Base-by-base conservation (phyloP, 2,888 invertebrate genomes). In the Siphonodentalium dalli region DNA sequence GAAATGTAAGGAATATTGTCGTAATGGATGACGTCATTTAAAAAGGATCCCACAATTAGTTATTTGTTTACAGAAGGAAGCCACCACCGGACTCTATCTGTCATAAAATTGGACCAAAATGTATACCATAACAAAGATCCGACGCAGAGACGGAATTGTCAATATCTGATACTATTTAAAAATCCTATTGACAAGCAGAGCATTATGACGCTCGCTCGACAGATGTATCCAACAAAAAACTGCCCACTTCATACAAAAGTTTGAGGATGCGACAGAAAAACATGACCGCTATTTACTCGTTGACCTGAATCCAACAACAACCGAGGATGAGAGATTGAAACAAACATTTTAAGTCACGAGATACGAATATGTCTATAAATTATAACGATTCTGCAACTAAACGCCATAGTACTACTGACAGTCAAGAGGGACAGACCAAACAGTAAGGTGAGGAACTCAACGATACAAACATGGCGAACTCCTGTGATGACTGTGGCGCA, bases 41-140 rank as follows among this genome's bases (percentile, higher is more conserved):
- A 50, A 3, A 58, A 58, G 35, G 46, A 45, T 33, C 23, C 24
- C 27, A 31, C 42, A 1, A 54, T 58, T 8, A 58, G 41, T 7
- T 53, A 58, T 24, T 26, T 58, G 33, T 58, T 46, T 42, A 54
- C 54, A 2, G 54, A 54, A 27, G 54, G 46, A 1, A 50, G 54
- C 18, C 45, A 44, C 29, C 53, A 53, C 28, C 26, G 39, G 39
- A 43, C 29, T 21, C 31, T 52, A 3, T 24, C 27, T 8, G 29
- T 49, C 31, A 29, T 38, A 15, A 27, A 29, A 13, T 26, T 38
- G 21, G 21, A 38, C 28, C 49, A 49, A 34, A 41, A 26, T 26
- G 18, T 49, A 34, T 49, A 42, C 42, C 29, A 23, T 21, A 40
- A 11, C 34, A 52, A 52, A 34, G 46, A 46, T 24, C 39, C 45